These are phyloP conservation scores for Chrysoperla carnea DNA, from an alignment of 1,140 invertebrate genomes.

Conservation along the genomic window DNA sequence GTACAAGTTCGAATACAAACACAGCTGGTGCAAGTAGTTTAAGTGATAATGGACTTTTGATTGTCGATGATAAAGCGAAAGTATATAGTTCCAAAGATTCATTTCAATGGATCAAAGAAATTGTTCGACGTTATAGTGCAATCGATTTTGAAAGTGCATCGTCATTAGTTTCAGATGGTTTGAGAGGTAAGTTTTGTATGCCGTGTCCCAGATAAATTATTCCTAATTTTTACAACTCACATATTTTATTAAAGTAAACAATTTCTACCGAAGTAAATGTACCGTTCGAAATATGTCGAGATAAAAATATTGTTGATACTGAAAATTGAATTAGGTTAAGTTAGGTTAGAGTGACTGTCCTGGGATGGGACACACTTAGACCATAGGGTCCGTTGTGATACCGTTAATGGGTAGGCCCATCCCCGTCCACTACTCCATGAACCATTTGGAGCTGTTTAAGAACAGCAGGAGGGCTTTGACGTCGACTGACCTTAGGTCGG, in stretches of 20 bases:
- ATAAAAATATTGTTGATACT: too few relatives aligned
- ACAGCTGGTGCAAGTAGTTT: neutral
- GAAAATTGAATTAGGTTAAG: too few relatives aligned
- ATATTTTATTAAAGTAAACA: neutral
- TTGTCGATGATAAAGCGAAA: constrained; percentile 14
- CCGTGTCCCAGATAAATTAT: neutral
- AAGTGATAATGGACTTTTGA: constrained; percentile 13
- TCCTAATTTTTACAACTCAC: neutral
- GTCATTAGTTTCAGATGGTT: constrained; percentile 17
- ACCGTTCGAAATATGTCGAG: too few relatives aligned
- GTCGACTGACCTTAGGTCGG: too few relatives aligned
- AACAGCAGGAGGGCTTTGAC: too few relatives aligned
- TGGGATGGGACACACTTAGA: too few relatives aligned
- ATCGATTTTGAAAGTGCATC: constrained; percentile 23
- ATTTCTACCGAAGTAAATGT: neutral
- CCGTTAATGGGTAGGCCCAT: too few relatives aligned
- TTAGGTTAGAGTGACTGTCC: too few relatives aligned
- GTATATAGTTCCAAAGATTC: constrained; percentile 11
- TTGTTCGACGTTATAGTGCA: constrained; percentile 20
- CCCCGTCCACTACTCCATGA: too few relatives aligned
- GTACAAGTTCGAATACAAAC: neutral
- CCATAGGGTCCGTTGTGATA: too few relatives aligned
- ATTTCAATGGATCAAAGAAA: constrained; percentile 20
- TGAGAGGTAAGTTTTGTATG: constrained; percentile 15
- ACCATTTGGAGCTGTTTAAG: too few relatives aligned